phyloP scores from a whole-genome alignment of 2,888 invertebrate species.

The Cancer borealis region DNA sequence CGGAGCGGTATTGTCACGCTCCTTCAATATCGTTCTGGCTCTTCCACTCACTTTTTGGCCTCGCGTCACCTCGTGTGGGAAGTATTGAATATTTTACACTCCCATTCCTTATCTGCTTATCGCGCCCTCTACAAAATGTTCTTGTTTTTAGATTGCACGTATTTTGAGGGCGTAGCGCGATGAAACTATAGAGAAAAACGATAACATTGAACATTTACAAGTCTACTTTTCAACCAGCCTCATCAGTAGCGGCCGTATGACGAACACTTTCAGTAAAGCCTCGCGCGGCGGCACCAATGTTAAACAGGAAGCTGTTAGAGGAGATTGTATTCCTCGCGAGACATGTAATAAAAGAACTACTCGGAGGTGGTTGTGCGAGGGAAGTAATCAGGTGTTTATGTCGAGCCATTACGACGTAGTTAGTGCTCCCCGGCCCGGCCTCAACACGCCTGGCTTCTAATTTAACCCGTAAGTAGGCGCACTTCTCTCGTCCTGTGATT shows the following conservation, averaged over 20 bases:
- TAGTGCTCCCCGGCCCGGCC: slow-evolving; percentile 54
- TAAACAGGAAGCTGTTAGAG: slow-evolving; percentile 7
- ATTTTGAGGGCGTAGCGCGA: background rate
- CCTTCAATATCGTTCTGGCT: slow-evolving; percentile 26
- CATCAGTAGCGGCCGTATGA: background rate
- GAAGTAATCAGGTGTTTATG: slow-evolving; percentile 56
- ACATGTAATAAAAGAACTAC: slow-evolving; percentile 28
- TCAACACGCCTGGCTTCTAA: slow-evolving; percentile 63
- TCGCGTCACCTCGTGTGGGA: slow-evolving; percentile 10
- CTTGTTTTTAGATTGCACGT: background rate
- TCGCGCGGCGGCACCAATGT: background rate
- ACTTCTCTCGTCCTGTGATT: slow-evolving; percentile 61
- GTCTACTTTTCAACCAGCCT: background rate
- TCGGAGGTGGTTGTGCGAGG: slow-evolving; percentile 50
- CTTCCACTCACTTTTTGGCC: background rate
- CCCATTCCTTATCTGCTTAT: background rate
- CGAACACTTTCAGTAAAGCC: background rate
- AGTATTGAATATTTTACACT: slow-evolving; percentile 36
- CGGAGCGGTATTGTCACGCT: slow-evolving; percentile 59
- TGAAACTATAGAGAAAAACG: background rate
- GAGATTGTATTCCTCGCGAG: slow-evolving; percentile 53
- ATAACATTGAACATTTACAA: background rate
- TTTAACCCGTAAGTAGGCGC: slow-evolving; percentile 67
- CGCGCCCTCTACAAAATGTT: background rate
- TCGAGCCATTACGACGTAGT: slow-evolving; percentile 55